Conservation (phyloP, 2,113 vertebrate species). For the Cinclus mexicanus region DNA sequence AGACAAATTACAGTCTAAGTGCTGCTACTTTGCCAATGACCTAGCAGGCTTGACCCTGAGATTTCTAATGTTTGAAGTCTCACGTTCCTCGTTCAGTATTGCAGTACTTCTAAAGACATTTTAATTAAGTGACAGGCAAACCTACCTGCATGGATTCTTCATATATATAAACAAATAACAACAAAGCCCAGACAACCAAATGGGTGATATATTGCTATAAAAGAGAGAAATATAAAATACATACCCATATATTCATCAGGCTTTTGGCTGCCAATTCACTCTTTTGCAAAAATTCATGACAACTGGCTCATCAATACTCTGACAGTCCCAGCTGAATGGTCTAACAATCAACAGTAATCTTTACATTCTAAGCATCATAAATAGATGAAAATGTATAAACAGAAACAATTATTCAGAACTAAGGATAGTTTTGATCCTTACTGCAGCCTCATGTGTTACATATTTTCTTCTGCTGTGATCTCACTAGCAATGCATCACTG, state of each 20-base stretch:
- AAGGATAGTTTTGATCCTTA: constrained; percentile 8
- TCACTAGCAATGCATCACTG: constrained; percentile 66
- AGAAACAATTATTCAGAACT: constrained; percentile 52
- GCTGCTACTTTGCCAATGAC: constrained; percentile 8
- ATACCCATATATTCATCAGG: background rate
- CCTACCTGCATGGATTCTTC: background rate
- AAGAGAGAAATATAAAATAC: background rate
- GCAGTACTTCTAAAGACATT: background rate
- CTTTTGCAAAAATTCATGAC: background rate
- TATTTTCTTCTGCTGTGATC: constrained; percentile 59
- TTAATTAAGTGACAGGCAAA: background rate
- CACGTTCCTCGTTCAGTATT: background rate
- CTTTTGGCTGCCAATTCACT: background rate
- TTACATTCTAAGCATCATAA: constrained; percentile 12
- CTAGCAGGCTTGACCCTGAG: background rate
- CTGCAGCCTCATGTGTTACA: constrained; percentile 17
- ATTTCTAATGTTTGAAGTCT: background rate
- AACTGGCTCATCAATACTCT: background rate
- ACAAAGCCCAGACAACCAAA: background rate
- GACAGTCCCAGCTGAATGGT: background rate
- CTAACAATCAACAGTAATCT: background rate
- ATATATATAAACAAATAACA: background rate
- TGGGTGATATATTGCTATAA: background rate
- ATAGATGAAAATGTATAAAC: constrained; percentile 17
- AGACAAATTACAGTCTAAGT: constrained; percentile 20